Base-by-base conservation (phyloP, 2,797 vertebrate genomes). In the Halcyon leucocephala region DNA sequence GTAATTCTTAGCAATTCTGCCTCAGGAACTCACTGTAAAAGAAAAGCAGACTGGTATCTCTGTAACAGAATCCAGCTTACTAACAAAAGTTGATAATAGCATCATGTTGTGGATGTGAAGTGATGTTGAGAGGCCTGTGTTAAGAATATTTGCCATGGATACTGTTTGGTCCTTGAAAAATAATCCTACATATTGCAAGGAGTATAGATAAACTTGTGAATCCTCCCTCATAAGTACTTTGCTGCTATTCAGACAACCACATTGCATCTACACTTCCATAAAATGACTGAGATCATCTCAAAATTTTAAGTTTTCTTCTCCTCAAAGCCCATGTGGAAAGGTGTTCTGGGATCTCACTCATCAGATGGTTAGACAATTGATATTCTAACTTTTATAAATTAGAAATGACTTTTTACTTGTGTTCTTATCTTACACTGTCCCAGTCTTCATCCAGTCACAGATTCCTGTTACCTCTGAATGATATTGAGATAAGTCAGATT, bases 61-160 rank as follows among this genome's bases (percentile, higher is more conserved):
- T 89, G 0, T 4, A 33, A 74, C 8, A 82, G n/a, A 72, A 84
- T 69, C 13, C 51, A 66, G 1, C 8, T 91, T 76, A 31, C 41
- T 28, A 18, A 52, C 37, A 37, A 72, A 69, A 33, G 28, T 15
- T 11, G 48, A 19, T 10, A 24, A 26, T 6, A 44, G 1, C 4
- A 61, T 60, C 6, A 2, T 24, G 6, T 20, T 37, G 33, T 37
- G 14, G 41, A 21, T 89, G n/a, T 58, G 44, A 39, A 61, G 42
- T 35, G 9, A 24, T n/a, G 4, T 29, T 65, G 12, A 84, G 49
- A 73, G 26, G 14, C 17, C 41, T 83, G 29, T 0, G 0, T 37
- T 41, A 79, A 46, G 12, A 80, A 28, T 76, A 58, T 76, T 61
- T 61, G 41, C 44, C 24, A 31, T 14, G 28, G 22, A 7, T 13